phyloP scores from a whole-genome alignment of 2,888 invertebrate species.

The Hydrotaea cyrtoneurina region DNA sequence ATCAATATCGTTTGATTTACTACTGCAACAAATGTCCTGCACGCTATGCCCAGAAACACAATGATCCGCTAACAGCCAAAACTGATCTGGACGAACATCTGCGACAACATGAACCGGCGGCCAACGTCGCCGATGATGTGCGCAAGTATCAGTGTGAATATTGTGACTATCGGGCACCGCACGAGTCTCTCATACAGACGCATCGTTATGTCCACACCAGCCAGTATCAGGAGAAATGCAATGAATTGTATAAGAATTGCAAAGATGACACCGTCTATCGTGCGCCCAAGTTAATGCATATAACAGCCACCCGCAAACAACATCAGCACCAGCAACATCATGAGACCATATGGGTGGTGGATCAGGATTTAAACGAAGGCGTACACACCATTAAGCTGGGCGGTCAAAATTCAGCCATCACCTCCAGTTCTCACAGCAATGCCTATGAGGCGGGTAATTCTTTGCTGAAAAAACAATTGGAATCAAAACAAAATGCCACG shows the following conservation, averaged over 20 bases:
- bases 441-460: slow-evolving; percentile 74
- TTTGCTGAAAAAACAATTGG: slow-evolving; percentile 77
- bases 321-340: slow-evolving; percentile 68
- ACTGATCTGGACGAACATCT: slow-evolving; percentile 88
- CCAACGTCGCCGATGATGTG: slow-evolving; percentile 54
- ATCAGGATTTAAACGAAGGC: slow-evolving; percentile 73
- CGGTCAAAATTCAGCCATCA: slow-evolving; percentile 65
- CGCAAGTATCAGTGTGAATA: slow-evolving; percentile 85
- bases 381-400: slow-evolving; percentile 52
- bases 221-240: slow-evolving; percentile 90
- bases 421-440: slow-evolving; percentile 64
- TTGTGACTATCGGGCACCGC: slow-evolving; percentile 89
- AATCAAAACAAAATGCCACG: slow-evolving; percentile 71
- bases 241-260: slow-evolving; percentile 85
- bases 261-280: slow-evolving; percentile 85
- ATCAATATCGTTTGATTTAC: slow-evolving; percentile 81
- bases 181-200: slow-evolving; percentile 85
- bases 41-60: slow-evolving; percentile 83
- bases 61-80: slow-evolving; percentile 82
- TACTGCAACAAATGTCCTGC: slow-evolving; percentile 93
- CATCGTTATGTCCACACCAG: slow-evolving; percentile 89
- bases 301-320: slow-evolving; percentile 71
- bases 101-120: slow-evolving; percentile 77
- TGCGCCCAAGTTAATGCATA: slow-evolving; percentile 83
- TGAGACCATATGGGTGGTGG: slow-evolving; percentile 79